Conservation (phyloP, 2,113 vertebrate genomes). For the Aldabrachelys gigantea region DNA sequence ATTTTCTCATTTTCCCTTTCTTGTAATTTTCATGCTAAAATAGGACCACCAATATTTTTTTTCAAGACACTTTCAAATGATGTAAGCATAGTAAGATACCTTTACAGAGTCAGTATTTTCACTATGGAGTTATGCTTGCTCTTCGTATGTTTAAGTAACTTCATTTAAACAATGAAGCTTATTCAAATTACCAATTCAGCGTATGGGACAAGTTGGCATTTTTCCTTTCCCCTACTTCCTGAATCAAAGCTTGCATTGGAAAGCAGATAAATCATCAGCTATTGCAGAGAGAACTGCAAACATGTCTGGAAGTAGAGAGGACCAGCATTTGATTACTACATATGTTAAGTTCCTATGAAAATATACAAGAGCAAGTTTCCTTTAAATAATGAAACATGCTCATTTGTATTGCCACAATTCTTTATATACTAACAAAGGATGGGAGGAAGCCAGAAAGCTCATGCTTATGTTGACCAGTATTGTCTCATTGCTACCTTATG, state of each 20-base stretch:
- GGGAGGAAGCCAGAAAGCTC: not conserved
- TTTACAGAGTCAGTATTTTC: constrained; percentile 33
- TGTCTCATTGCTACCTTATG: not conserved
- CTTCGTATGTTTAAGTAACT: not conserved
- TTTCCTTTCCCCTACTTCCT: not conserved
- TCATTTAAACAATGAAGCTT: not conserved
- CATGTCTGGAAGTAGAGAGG: not conserved
- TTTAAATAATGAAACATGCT: not conserved
- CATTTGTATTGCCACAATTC: not conserved
- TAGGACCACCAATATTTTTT: constrained; percentile 33
- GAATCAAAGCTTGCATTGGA: not conserved
- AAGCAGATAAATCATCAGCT: not conserved
- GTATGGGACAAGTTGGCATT: not conserved
- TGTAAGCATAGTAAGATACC: constrained; percentile 10
- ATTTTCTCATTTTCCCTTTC: constrained; percentile 44
- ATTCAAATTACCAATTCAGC: not conserved
- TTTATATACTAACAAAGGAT: not conserved
- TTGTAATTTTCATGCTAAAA: constrained; percentile 39
- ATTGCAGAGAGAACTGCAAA: not conserved
- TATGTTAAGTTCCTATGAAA: not conserved
- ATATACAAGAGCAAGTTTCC: not conserved
- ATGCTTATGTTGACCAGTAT: not conserved
- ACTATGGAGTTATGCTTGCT: not conserved
- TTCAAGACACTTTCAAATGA: not conserved
- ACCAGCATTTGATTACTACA: not conserved